phyloP scores from a whole-genome alignment of 2,797 vertebrate species.

The Taenioides sp. region DNA sequence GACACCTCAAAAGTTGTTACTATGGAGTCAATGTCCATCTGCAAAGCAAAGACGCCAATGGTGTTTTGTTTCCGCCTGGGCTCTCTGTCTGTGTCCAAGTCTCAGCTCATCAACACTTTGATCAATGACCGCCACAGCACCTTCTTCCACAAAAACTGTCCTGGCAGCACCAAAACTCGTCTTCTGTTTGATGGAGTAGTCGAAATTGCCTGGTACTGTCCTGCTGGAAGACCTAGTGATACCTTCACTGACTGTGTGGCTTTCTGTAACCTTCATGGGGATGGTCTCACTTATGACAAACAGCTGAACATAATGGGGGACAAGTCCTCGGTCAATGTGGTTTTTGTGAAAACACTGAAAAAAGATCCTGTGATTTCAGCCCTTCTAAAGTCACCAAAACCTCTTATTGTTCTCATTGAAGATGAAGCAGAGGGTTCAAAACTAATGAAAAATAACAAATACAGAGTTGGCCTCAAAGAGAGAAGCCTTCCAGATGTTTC shows the following conservation, averaged over 20 bases:
- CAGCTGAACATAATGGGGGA: constrained; percentile 65
- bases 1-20: constrained; percentile 9
- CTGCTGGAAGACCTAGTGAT: constrained; percentile 58
- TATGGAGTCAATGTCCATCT: constrained; percentile 56
- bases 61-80: constrained; percentile 77
- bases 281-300: constrained; percentile 51
- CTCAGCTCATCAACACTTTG: constrained; percentile 43
- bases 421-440: constrained; percentile 24
- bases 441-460: background rate
- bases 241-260: constrained; percentile 63
- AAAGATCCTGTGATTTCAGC: constrained; percentile 8
- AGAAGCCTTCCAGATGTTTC: background rate
- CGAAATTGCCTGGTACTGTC: constrained; percentile 81
- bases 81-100: constrained; percentile 72
- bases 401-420: constrained; percentile 67
- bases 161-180: constrained; percentile 57
- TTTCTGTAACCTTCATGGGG: constrained; percentile 67
- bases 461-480: constrained; percentile 64
- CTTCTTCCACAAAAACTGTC: background rate
- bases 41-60: constrained; percentile 54
- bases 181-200: constrained; percentile 74
- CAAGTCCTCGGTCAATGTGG: constrained; percentile 66
- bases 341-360: constrained; percentile 50
- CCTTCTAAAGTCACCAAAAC: constrained; percentile 39
- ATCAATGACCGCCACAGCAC: too few relatives aligned